Evolutionary conservation across 37 sponge, comb jelly and placozoan genomes (phyloP), one percentile per base, ranked within the genome.

Genomic region (Hormiphora californensis): DNA sequence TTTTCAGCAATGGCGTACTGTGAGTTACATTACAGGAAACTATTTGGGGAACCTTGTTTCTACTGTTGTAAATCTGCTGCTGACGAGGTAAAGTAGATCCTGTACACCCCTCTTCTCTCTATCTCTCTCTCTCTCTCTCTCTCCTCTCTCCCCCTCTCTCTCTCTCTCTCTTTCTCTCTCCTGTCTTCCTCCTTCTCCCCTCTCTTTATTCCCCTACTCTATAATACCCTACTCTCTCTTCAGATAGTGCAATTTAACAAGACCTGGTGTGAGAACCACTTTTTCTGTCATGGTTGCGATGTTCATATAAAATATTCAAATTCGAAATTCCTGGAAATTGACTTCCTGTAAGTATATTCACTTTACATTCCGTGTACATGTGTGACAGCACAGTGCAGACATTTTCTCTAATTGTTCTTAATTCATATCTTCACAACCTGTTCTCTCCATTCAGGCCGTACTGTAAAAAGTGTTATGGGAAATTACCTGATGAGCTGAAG

Each of bases 41-140:
- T 96, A 63, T 96, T 91, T 90, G 97, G 97, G 28, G 99, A 98
- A 21, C 63, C 89, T 19, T 98, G 99, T 57, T 98, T 95, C 90
- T 87, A 88, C 49, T 98, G 99, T 63, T 91, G 91, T 85, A 87
- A 91, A 53, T 90, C 92, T 7, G 91, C 93, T 54, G 87, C 86
- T 40, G 90, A 92, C 44, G 99, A 94, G 69, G 94, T 93, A 92
- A 39, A 91, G 95, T 69, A 21, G 0, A 21, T n/a, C n/a, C n/a
- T n/a, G n/a, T n/a, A n/a, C n/a, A 32, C 17, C 15, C 15, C 33
- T 63, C 12, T 63, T 30, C 65, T 63, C 0, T 67, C 41, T 12
- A 11, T 53, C 63, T 3, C n/a, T 1, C n/a, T 90, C 28, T 85
- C 17, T 7, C 81, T 19, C 54, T 25, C 51, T 62, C 57, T 23